A percentile compares a stretch with the other conserved stretches of the same genome.
Evolutionary conservation across 2,797 vertebrate genomes (phyloP).

Genomic region (Hippopotamyrus pictus): DNA sequence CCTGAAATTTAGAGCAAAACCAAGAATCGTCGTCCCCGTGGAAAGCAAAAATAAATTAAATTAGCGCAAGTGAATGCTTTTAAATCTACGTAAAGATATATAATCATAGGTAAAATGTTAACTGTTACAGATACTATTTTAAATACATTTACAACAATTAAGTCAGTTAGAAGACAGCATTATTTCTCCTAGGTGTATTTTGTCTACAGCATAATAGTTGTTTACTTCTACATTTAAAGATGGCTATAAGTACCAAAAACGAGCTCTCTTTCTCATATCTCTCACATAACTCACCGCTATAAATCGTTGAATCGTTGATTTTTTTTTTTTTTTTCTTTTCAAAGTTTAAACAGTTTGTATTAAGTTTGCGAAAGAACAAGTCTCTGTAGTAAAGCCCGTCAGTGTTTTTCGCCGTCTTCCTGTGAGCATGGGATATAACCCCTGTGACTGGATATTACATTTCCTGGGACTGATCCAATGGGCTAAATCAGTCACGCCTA

Average conservation of each 20-base stretch:
- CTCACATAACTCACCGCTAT: neutral
- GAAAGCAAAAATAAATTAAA: neutral
- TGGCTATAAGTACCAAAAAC: neutral
- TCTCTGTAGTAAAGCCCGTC: constrained; percentile 28
- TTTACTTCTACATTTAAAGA: neutral
- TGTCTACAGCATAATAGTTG: neutral
- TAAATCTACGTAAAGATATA: neutral
- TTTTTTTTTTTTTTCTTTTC: neutral
- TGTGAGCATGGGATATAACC: constrained; percentile 23
- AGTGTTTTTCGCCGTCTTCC: constrained; percentile 28
- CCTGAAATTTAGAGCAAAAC: neutral
- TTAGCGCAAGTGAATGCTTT: neutral
- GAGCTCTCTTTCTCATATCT: neutral
- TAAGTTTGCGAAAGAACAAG: constrained; percentile 10
- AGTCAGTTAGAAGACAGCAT: neutral
- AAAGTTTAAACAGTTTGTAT: constrained; percentile 11
- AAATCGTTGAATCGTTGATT: neutral
- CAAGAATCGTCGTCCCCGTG: neutral
- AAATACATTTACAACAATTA: neutral
- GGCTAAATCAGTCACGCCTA: constrained; percentile 3
- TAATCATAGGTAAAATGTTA: neutral
- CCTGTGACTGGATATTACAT: constrained; percentile 23
- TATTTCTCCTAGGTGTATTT: neutral
- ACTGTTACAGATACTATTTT: neutral
- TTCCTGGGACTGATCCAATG: constrained; percentile 20